Percentiles rank a stretch among this genome's conserved stretches.
phyloP scores from a whole-genome alignment of 2,797 vertebrate species.

The Chrosomus eos region DNA sequence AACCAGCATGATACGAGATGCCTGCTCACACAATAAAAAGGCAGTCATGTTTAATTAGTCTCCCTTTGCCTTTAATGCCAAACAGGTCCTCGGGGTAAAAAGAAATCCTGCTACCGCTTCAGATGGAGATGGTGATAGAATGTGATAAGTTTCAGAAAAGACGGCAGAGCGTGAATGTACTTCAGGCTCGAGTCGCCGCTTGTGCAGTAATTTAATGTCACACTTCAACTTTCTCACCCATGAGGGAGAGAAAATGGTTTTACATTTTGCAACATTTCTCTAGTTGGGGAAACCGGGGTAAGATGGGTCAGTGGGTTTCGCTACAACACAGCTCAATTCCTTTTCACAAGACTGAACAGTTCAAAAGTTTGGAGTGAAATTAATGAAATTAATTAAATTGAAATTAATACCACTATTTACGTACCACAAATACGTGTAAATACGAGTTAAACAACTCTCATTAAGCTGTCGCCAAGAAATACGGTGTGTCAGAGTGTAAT shows the following conservation, averaged over 20 bases:
- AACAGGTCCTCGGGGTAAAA: constrained; percentile 43
- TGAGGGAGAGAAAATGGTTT: not conserved
- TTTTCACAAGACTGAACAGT: not conserved
- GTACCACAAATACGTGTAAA: no score
- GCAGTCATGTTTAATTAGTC: constrained; percentile 61
- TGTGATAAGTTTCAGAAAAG: constrained; percentile 33
- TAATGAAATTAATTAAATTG: no score
- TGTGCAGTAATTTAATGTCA: constrained; percentile 51
- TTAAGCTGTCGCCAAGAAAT: no score
- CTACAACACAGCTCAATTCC: not conserved
- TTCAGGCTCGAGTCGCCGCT: constrained; percentile 10
- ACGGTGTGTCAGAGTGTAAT: no score
- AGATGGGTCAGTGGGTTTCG: not conserved
- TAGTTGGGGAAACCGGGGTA: not conserved
- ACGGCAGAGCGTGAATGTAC: constrained; percentile 10
- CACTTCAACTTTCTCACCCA: constrained; percentile 40
- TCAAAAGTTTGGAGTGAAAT: not conserved
- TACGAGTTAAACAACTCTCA: no score
- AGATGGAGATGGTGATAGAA: constrained; percentile 29
- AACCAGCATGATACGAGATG: constrained; percentile 57
- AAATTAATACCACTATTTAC: not conserved
- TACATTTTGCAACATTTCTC: constrained; percentile 21
- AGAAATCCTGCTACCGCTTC: constrained; percentile 5
- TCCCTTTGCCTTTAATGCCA: constrained; percentile 44
- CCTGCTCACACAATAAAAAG: constrained; percentile 33